Evolutionary conservation across 53 echinoderm and acorn worm genomes (phyloP).

Genomic region (Actinopyga echinites): DNA sequence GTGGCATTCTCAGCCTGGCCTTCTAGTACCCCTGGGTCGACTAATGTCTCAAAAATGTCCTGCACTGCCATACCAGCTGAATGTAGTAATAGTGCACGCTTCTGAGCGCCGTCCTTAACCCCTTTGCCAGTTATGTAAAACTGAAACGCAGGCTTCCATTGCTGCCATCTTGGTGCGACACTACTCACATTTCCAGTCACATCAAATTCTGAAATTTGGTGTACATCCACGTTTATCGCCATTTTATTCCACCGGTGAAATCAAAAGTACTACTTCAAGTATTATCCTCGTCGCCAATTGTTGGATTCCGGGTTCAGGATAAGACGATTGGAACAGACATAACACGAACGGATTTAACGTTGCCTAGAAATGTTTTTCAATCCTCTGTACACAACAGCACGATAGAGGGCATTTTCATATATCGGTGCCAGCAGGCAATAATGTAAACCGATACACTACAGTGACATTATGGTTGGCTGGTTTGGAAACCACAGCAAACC

Average conservation of each 20-base stretch:
- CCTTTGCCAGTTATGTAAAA: conserved; percentile 37
- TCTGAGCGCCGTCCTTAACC: conserved; percentile 9
- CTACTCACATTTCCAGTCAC: conserved; percentile 8
- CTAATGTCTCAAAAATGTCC: conserved; percentile 31
- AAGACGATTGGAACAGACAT: no score
- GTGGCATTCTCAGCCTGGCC: neutral
- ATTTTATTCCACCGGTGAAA: neutral
- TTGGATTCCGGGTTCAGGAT: no score
- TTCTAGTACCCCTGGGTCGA: neutral
- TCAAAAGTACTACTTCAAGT: no score
- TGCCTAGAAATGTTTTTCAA: no score
- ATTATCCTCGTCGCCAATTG: neutral
- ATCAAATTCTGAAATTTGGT: neutral
- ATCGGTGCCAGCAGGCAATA: no score
- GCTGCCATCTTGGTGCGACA: neutral
- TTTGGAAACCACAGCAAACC: no score
- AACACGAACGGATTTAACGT: no score
- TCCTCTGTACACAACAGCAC: no score
- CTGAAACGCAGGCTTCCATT: conserved; percentile 43
- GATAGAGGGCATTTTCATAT: no score
- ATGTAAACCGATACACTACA: no score
- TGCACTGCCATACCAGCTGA: conserved; percentile 51
- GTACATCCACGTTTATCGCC: neutral
- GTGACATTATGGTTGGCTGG: no score
- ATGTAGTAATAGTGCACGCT: conserved; percentile 36